Base-by-base conservation (phyloP, 2,888 invertebrate species). In the Zaprionus bogoriensis region DNA sequence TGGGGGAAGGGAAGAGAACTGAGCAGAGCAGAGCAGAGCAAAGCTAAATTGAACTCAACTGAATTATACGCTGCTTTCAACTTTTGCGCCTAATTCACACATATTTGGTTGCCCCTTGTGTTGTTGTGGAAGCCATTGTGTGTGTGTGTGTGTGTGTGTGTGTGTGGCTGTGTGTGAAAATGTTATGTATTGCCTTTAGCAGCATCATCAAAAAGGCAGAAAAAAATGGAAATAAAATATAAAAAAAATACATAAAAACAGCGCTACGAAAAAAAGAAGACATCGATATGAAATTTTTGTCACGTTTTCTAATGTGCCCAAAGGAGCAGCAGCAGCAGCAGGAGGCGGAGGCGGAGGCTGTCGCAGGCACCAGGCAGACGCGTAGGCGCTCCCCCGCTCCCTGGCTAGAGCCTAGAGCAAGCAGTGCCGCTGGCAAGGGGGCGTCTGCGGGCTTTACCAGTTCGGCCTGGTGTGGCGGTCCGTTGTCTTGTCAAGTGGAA, bases 11-110 rank as follows among this genome's bases (percentile, higher is more conserved):
- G n/a, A n/a, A n/a, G n/a, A n/a, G n/a, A n/a, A n/a, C n/a, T n/a
- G n/a, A n/a, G n/a, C n/a, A n/a, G n/a, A n/a, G n/a, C n/a, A n/a
- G n/a, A n/a, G n/a, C n/a, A n/a, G n/a, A n/a, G n/a, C n/a, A n/a
- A n/a, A n/a, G n/a, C n/a, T n/a, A n/a, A n/a, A n/a, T n/a, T n/a
- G 54, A 70, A 27, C 32, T 19, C 50, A 57, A 51, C 72, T 51
- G 65, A 68, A 77, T 83, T 80, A 74, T 74, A 47, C 59, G 74
- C 65, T 68, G 58, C 83, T 83, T 84, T 84, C 71, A 84, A 83
- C 72, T 85, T 85, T 74, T 76, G 78, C 85, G 81, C 77, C 79
- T 80, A 85, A 85, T 85, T 85, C 84, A 84, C 84, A 83, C 81
- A 71, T 55, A 55, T 61, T 70, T 73, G 62, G 62, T 59, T 57